These are phyloP conservation scores for Actinopyga echinites DNA, from an alignment of 53 echinoderm and acorn worm genomes.

Conservation along the genomic window DNA sequence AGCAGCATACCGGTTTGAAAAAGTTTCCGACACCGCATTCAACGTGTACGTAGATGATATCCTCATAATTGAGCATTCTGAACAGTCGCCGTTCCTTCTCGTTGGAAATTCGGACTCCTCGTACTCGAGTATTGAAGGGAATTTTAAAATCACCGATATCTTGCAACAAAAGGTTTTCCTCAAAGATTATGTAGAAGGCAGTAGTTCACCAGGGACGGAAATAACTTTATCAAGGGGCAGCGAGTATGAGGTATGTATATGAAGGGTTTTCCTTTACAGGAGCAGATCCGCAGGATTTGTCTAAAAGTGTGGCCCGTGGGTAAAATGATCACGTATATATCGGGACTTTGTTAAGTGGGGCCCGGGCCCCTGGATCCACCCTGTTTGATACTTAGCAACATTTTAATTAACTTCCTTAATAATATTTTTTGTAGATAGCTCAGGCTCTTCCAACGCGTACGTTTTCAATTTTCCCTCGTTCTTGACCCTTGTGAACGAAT, in stretches of 20 bases:
- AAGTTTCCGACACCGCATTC: not conserved
- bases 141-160: conserved; percentile 31
- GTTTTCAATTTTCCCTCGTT: no score
- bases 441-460: no score
- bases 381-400: no score
- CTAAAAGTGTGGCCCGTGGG: no score
- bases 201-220: not conserved
- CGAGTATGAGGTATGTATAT: not conserved
- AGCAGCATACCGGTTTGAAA: conserved; percentile 8
- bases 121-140: conserved; percentile 7
- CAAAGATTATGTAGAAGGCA: not conserved
- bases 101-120: conserved; percentile 33
- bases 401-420: no score
- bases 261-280: no score
- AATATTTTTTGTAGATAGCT: no score
- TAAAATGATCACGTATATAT: no score
- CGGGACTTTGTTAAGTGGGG: no score
- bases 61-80: conserved; percentile 1
- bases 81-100: conserved; percentile 14
- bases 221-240: not conserved
- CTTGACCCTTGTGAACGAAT: no score
- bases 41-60: conserved; percentile 13
- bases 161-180: conserved; percentile 25
- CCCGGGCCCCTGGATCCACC: no score
- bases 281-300: no score